Conservation (phyloP, 1,140 invertebrate genomes). For the Goniozus legneri region DNA sequence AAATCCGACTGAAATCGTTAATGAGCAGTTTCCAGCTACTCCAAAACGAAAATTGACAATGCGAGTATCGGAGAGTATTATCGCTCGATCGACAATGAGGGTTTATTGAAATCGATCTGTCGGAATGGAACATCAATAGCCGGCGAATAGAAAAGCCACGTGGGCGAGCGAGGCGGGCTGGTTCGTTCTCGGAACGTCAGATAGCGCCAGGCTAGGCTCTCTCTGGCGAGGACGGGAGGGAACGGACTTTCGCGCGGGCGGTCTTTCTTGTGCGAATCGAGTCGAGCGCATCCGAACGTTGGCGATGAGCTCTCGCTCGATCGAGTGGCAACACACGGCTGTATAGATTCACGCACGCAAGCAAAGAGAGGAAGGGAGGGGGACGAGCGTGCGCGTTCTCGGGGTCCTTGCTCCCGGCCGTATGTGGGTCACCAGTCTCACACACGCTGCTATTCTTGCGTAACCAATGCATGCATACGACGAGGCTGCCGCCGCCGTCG, state of each 20-base stretch:
- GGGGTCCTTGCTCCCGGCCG: slow-evolving; percentile 52
- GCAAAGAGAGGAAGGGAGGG: too few relatives aligned
- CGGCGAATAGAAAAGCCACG: slow-evolving; percentile 18
- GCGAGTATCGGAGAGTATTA: too few relatives aligned
- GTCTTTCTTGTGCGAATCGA: too few relatives aligned
- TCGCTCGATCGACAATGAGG: too few relatives aligned
- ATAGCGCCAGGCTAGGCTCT: slow-evolving; percentile 27
- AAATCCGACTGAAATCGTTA: too few relatives aligned
- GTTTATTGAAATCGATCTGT: too few relatives aligned
- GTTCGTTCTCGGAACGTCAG: slow-evolving; percentile 21
- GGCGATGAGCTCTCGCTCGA: background rate
- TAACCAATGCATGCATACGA: slow-evolving; percentile 53
- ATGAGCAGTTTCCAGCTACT: too few relatives aligned
- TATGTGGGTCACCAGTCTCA: slow-evolving; percentile 57
- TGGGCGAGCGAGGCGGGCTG: slow-evolving; percentile 17
- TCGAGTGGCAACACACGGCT: too few relatives aligned
- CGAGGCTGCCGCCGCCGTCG: slow-evolving; percentile 18
- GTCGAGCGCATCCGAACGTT: slow-evolving; percentile 13
- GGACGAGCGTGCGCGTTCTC: slow-evolving; percentile 6
- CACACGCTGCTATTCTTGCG: slow-evolving; percentile 53
- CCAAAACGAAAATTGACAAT: too few relatives aligned
- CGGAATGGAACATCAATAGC: too few relatives aligned
- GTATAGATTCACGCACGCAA: slow-evolving; percentile 10
- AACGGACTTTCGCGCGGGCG: too few relatives aligned
- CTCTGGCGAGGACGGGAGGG: slow-evolving; percentile 12